phyloP scores from a whole-genome alignment of 2,888 invertebrate genomes.

The Bembecia ichneumoniformis region DNA sequence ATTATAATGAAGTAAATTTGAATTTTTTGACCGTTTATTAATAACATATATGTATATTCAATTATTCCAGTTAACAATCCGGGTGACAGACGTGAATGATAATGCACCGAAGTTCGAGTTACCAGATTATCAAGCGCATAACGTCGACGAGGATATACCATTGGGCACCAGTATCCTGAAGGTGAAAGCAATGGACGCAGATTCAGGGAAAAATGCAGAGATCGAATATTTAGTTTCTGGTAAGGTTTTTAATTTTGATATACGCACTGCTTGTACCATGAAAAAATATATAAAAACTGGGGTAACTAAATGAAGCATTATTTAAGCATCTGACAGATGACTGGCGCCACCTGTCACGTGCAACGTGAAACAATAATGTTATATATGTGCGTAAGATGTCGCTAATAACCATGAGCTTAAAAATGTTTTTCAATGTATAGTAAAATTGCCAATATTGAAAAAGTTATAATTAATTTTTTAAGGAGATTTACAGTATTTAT shows the following conservation, averaged over 20 bases:
- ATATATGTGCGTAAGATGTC: no score
- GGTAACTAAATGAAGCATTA: no score
- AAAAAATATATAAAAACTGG: no score
- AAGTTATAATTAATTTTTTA: no score
- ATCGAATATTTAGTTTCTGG: constrained; percentile 89
- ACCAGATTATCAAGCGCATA: constrained; percentile 97
- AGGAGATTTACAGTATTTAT: no score
- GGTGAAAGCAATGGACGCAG: constrained; percentile 95
- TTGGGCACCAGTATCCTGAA: constrained; percentile 93
- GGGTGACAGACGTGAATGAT: constrained; percentile 97
- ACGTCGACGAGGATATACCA: constrained; percentile 94
- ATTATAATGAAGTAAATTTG: background rate
- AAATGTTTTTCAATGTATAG: no score
- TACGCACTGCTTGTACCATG: no score
- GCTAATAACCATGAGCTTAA: no score
- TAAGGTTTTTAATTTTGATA: constrained; percentile 13
- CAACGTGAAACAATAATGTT: no score
- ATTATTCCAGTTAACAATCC: constrained; percentile 84
- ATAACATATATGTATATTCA: background rate
- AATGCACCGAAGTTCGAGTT: constrained; percentile 97
- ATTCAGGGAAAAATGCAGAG: constrained; percentile 95
- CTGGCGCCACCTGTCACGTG: no score
- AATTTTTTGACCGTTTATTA: constrained; percentile 1
- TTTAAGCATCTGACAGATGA: no score
- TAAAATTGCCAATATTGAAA: no score